Conservation (phyloP, 2,113 vertebrate species). For the Prochilodus magdalenae region DNA sequence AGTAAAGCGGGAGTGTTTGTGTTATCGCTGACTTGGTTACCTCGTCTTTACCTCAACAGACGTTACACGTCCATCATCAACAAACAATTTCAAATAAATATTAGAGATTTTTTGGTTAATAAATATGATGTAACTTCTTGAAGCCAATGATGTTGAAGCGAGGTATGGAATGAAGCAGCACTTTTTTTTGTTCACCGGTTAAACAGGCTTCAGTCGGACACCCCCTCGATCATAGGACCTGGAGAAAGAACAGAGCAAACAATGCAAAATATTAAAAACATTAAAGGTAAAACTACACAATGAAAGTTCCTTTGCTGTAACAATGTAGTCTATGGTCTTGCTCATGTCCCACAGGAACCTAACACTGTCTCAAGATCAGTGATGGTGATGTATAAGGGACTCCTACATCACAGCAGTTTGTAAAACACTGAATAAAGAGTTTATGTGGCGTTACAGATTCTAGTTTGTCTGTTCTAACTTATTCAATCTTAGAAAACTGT, state of each 20-base stretch:
- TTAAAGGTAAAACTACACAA: neutral
- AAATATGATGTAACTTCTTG: neutral
- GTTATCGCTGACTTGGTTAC: neutral
- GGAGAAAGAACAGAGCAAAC: neutral
- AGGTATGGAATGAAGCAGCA: conserved; percentile 27
- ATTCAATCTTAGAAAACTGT: no score
- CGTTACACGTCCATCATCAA: neutral
- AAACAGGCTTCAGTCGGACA: conserved; percentile 2
- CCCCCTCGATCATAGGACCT: neutral
- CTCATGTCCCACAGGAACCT: no score
- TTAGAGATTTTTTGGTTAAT: neutral
- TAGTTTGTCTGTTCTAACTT: no score
- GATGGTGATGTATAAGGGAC: no score
- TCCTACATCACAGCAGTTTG: no score
- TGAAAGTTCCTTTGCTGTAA: no score
- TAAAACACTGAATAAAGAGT: no score
- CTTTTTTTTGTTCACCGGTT: neutral
- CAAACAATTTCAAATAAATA: neutral
- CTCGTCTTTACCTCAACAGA: neutral
- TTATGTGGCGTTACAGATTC: no score
- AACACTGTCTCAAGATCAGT: no score
- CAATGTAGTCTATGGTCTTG: no score
- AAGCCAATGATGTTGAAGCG: neutral
- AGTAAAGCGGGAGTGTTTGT: conserved; percentile 5
- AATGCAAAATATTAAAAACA: no score